Conservation (phyloP, 2,888 invertebrate genomes). For the Plebejus argus region DNA sequence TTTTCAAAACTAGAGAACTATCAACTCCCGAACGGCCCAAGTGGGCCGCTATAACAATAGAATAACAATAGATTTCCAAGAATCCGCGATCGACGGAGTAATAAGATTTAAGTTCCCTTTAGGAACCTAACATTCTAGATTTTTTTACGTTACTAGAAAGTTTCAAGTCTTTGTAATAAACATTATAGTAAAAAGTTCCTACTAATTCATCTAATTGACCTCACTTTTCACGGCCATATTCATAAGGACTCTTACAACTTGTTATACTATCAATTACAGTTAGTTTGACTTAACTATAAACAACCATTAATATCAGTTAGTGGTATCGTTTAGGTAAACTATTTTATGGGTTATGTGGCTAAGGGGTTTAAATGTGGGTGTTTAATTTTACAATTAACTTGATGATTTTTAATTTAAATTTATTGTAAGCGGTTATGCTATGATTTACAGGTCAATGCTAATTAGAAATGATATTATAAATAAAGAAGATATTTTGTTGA, state of each 20-base stretch:
- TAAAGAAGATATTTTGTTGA: no score
- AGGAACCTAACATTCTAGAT: no score
- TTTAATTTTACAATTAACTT: conserved; percentile 49
- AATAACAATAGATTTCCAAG: no score
- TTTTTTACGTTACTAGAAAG: no score
- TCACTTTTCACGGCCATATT: conserved; percentile 1
- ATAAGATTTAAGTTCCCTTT: background rate
- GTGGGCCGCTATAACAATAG: no score
- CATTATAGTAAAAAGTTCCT: background rate
- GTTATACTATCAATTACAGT: conserved; percentile 64
- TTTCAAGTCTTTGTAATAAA: no score
- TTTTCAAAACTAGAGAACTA: no score
- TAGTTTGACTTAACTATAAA: conserved; percentile 60
- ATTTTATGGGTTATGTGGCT: conserved; percentile 73
- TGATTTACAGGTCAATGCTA: background rate
- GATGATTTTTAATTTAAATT: conserved; percentile 62
- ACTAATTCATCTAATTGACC: background rate
- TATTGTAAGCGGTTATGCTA: conserved; percentile 46
- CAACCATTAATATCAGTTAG: conserved; percentile 79
- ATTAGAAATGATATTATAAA: background rate
- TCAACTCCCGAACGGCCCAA: no score
- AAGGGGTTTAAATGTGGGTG: conserved; percentile 67
- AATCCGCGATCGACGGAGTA: no score
- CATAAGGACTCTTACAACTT: conserved; percentile 28
- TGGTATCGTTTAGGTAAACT: conserved; percentile 70